phyloP scores from a whole-genome alignment of 2,113 vertebrate species.

The Bombycilla garrulus region DNA sequence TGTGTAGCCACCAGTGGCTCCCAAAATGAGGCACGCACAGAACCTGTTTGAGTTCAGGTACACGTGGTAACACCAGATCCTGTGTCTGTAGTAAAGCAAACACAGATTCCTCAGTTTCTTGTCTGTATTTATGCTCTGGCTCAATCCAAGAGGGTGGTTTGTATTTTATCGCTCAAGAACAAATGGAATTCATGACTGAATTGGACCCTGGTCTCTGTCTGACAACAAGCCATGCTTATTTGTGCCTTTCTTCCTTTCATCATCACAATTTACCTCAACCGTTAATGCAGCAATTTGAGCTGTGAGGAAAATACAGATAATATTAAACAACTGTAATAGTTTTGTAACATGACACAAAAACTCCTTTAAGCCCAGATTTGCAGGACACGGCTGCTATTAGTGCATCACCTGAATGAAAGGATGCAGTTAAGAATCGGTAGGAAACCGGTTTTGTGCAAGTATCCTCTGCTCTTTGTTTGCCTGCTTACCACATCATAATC shows the following conservation, averaged over 20 bases:
- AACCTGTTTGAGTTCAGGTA: background rate
- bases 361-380: background rate
- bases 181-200: accelerated
- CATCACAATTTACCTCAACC: background rate
- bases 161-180: background rate
- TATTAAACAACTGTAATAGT: background rate
- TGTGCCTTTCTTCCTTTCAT: background rate
- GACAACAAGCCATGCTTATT: background rate
- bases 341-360: background rate
- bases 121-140: background rate
- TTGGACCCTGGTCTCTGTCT: background rate
- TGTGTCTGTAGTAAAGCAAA: background rate
- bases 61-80: background rate
- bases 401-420: background rate
- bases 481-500: slow-evolving; percentile 12
- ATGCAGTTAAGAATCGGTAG: background rate
- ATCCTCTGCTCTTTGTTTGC: background rate
- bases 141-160: background rate
- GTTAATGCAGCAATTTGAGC: background rate
- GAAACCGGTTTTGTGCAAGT: background rate
- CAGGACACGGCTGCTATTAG: background rate
- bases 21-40: background rate
- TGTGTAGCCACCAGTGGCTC: background rate
- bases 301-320: background rate
- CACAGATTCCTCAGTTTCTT: background rate